Base-by-base conservation (phyloP, 2,113 vertebrate genomes). In the Tragelaphus imberbis region DNA sequence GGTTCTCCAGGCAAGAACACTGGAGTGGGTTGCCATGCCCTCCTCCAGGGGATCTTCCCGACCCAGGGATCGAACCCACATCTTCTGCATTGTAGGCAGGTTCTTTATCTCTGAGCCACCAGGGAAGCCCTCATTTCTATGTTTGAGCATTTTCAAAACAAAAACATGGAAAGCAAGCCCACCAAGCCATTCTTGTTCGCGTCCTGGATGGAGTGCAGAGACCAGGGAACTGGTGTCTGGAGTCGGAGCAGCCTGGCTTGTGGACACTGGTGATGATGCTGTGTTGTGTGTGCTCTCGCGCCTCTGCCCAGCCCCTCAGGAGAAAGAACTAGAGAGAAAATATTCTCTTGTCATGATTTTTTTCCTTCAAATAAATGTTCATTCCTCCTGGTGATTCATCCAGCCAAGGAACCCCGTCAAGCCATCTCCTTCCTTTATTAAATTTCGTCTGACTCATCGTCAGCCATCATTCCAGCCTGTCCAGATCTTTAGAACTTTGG, bases 401-500 rank as follows among this genome's bases (percentile, higher is more conserved):
- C 44, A 68, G 65, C 25, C 36, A 65, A 49, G 30, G 55, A 93
- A 82, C n/a, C 79, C 61, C 44, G 21, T 36, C 13, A 79, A 84
- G 75, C 65, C 90, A n/a, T 95, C 90, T 79, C 82, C 92, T 88
- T 75, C 28, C 65, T n/a, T 92, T 90, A 61, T 15, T 77, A 85
- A 94, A 92, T 96, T 95, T 90, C 33, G 55, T 95, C 59, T 92
- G 65, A 44, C n/a, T 82, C 36, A 21, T 59, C 88, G 79, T 77
- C 53, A 81, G 80, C 36, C 81, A 92, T 96, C 59, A 53, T 91
- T 58, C 75, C 6, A 82, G 44, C 23, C 92, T 97, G 65, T 94
- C 93, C 92, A 53, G 92, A 88, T 90, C 75, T 93, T 96, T 96
- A 75, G 58, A 84, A 56, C 84, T 97, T 84, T 96, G 85, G 82